A percentile compares a stretch with the other conserved stretches of the same genome.
phyloP scores from a whole-genome alignment of 2,888 invertebrate species.

The Tethea ocularis region DNA sequence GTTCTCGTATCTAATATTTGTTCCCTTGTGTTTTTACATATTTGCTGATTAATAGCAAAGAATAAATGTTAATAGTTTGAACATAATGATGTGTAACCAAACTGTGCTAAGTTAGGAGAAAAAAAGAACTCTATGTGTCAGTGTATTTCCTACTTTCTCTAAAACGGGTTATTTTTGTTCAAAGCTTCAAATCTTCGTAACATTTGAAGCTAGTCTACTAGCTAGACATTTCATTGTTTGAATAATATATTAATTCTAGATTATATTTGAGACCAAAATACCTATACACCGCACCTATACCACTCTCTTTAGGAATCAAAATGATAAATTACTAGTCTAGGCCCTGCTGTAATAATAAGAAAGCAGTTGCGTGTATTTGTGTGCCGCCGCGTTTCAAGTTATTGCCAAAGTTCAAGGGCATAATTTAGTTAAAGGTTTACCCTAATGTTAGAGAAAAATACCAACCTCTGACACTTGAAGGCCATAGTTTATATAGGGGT shows the following conservation, averaged over 20 bases:
- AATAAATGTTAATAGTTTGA: too few relatives aligned
- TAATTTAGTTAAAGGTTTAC: conserved; percentile 21
- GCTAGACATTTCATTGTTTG: background rate
- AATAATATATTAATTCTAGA: background rate
- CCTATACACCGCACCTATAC: background rate
- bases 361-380: conserved; percentile 33
- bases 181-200: too few relatives aligned
- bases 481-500: too few relatives aligned
- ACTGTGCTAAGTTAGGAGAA: too few relatives aligned
- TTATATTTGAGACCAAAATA: background rate
- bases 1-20: background rate
- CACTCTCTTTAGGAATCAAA: conserved; percentile 12
- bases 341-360: conserved; percentile 19
- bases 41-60: background rate
- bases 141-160: too few relatives aligned
- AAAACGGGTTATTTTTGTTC: too few relatives aligned
- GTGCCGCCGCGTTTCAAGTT: conserved; percentile 27
- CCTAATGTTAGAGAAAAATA: background rate
- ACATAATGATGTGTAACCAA: too few relatives aligned
- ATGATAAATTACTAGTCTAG: conserved; percentile 23
- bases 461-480: conserved; percentile 19
- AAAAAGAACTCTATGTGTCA: too few relatives aligned
- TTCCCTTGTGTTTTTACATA: background rate
- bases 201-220: too few relatives aligned
- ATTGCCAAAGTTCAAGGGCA: conserved; percentile 32